phyloP scores from a whole-genome alignment of 30 jellyfish, hydroid and myxozoan genomes.

The Turritopsis rubra region DNA sequence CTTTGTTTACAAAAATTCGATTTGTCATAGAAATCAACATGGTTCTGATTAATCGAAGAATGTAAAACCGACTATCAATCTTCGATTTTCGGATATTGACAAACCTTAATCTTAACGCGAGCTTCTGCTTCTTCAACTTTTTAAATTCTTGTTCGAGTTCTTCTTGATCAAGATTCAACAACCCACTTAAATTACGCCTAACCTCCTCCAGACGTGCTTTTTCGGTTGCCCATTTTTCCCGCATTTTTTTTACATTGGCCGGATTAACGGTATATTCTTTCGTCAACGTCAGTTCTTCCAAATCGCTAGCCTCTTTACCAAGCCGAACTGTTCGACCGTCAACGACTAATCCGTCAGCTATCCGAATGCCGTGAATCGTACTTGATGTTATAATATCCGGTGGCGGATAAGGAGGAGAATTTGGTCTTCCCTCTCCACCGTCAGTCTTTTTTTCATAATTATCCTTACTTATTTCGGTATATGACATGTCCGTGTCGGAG shows the following conservation, averaged over 20 bases:
- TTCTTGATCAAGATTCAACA: not conserved
- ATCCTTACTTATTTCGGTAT: not conserved
- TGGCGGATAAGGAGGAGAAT: constrained; percentile 33
- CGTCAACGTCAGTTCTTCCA: not conserved
- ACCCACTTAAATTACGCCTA: not conserved
- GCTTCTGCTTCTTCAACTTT: constrained; percentile 7
- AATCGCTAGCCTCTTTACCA: not conserved
- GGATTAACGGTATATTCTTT: not conserved
- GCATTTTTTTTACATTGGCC: not conserved
- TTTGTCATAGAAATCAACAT: too few species aligned
- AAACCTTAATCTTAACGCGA: not conserved
- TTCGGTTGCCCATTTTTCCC: constrained; percentile 5
- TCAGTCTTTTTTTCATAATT: not conserved
- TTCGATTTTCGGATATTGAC: too few species aligned
- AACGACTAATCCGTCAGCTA: constrained; percentile 4
- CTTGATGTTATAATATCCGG: constrained; percentile 28
- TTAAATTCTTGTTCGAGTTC: not conserved
- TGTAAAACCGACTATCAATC: too few species aligned
- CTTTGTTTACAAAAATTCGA: too few species aligned
- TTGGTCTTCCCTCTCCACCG: constrained; percentile 3
- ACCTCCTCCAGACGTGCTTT: not conserved
- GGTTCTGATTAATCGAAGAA: too few species aligned
- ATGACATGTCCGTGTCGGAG: not conserved
- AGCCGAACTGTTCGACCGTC: constrained; percentile 1
- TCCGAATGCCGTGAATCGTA: not conserved